Base-by-base conservation (phyloP, 2,888 invertebrate genomes). In the Coecobrya sp. region DNA sequence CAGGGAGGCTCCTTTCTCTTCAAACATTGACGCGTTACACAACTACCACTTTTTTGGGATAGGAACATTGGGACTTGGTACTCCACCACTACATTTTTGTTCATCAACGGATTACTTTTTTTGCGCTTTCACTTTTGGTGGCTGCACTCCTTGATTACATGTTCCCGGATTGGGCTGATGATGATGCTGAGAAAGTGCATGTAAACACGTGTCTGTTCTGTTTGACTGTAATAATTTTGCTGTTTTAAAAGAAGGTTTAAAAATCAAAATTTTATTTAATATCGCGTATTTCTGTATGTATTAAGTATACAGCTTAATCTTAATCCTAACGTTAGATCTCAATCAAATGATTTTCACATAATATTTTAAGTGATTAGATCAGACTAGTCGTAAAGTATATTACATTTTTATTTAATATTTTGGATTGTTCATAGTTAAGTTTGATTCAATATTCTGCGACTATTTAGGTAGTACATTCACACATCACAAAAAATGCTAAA, bases 1-100 rank as follows among this genome's bases (percentile, higher is more conserved):
- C 93, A 92, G 93, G 93, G 42, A 89, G 55, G 87, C 92, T 92
- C 79, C 82, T 89, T 89, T 86, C 79, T 76, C 49, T 36, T 36
- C n/a, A 73, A 89, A 65, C 89, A 89, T 92, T 87, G 65, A 85
- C 81, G 76, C 70, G 70, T 36, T 42, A 68, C 59, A 82, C 16
- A n/a, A 2, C 36, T 19, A 65, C 16, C 36, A 11, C 52, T 65
- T 10, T 7, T 27, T 65, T 65, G 70, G 4, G 22, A 27, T 36
- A 36, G 70, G 70, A 70, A n/a, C 36, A 13, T 68, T 10, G 16
- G 1, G 52, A 16, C 1, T 52, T 65, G 25, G 25, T 65, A 27
- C 3, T 10, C 22, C 10, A 25, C 11, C 27, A 0, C 11, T 3
- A 36, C n/a, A 36, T 3, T n/a, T 22, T 70, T 70, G 59, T 13